A percentile compares a stretch with the other conserved stretches of the same genome.
Conservation (phyloP, 2,113 vertebrate genomes). For the Hemiscyllium ocellatum region DNA sequence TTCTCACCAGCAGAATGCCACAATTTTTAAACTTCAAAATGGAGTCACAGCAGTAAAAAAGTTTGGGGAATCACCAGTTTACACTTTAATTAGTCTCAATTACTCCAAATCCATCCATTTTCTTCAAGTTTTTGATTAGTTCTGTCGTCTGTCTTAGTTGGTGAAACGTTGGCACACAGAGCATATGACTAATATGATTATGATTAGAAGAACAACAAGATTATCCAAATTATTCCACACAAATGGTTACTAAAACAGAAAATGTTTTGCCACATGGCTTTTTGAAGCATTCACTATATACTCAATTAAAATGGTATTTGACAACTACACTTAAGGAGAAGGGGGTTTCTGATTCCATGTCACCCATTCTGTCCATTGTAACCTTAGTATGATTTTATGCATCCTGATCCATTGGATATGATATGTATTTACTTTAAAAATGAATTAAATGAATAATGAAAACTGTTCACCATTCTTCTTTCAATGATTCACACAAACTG, state of each 20-base stretch:
- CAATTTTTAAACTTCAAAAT: too few relatives aligned
- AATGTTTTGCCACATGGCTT: background rate
- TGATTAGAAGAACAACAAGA: background rate
- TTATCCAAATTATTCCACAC: background rate
- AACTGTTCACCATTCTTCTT: background rate
- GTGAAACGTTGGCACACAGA: background rate
- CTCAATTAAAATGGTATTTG: background rate
- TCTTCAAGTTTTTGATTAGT: too few relatives aligned
- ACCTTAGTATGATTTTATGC: background rate
- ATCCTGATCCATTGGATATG: background rate
- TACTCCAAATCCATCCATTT: too few relatives aligned
- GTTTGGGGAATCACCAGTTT: too few relatives aligned
- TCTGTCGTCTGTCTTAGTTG: background rate
- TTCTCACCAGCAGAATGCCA: too few relatives aligned
- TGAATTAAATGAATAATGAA: background rate
- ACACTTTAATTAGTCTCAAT: too few relatives aligned
- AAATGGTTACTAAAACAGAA: background rate
- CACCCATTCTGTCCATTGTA: background rate
- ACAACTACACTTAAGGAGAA: background rate
- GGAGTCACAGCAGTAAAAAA: too few relatives aligned
- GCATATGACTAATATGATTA: background rate
- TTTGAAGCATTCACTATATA: background rate
- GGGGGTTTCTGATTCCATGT: background rate
- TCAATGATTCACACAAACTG: conserved; percentile 36
- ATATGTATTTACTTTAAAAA: background rate